Evolutionary conservation across 2,113 vertebrate genomes (phyloP), one percentile per base, ranked within the genome.

Genomic region (Tragelaphus strepsiceros): DNA sequence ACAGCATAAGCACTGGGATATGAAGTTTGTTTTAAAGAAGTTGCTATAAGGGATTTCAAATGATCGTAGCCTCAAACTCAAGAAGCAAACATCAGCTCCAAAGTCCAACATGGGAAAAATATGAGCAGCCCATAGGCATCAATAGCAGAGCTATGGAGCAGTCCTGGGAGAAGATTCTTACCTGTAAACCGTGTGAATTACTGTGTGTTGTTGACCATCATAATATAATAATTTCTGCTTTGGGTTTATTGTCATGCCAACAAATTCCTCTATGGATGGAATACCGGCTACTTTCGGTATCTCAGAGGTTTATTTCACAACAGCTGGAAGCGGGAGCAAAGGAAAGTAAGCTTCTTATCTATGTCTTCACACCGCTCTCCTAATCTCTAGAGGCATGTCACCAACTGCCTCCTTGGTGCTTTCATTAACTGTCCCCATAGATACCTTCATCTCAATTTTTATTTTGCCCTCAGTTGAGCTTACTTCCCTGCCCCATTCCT

Each of bases 111-210:
- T 19, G 43, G 24, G 39, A 86, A 95, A 96, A 93, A 92, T 94
- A 95, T 64, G 58, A 54, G 7, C 19, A 84, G 90, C 26, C 71
- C 22, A 21, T 51, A 62, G 88, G 64, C 90, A 77, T 95, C 26
- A 35, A 39, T 54, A 54, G 7, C 35, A 94, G 80, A 90, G 51
- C 61, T 88, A 28, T 43, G 54, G 61, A 91, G 30, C 12, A 59
- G 46, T 86, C n/a, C 82, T 88, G 32, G 71, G 84, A 74, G 53
- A 92, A 88, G n/a, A 6, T 87, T 91, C 46, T 91, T 92, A 96
- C 58, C 84, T 97, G 21, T 78, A 92, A 95, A 96, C 62, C 26
- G 2, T 92, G 8, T 90, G 86, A 96, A 84, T 98, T 94, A 93
- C 46, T 97, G 28, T 78, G 2, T 74, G 35, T 81, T 95, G 95